Percentiles rank a stretch among this genome's conserved stretches.
phyloP scores from a whole-genome alignment of 2,797 vertebrate species.

The Clarias platycephalus region DNA sequence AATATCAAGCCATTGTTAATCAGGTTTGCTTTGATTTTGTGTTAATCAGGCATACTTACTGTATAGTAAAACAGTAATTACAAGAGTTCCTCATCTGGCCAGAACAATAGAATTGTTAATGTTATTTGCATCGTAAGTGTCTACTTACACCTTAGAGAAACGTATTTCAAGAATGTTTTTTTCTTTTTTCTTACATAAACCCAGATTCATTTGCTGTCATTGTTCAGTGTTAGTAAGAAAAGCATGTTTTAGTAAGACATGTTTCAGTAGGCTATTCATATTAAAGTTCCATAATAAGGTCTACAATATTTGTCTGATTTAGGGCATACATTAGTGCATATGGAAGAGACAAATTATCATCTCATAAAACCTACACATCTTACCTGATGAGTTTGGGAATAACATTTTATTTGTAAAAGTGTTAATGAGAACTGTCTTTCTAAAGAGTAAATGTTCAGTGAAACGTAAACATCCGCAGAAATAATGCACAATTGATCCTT shows the following conservation, averaged over 20 bases:
- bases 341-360: not conserved
- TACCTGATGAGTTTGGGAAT: not conserved
- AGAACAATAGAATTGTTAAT: conserved; percentile 55
- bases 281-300: not conserved
- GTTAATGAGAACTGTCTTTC: not conserved
- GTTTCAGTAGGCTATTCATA: not conserved
- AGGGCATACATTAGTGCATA: not conserved
- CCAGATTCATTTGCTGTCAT: conserved; percentile 19
- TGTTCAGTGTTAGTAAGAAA: not conserved
- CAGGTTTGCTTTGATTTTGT: conserved; percentile 51
- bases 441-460: not conserved
- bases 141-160: conserved; percentile 32
- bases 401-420: not conserved
- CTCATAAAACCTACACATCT: not conserved
- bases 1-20: conserved; percentile 44
- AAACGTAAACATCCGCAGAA: not conserved
- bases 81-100: conserved; percentile 16
- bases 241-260: not conserved
- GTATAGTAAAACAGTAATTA: conserved; percentile 52
- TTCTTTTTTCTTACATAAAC: not conserved
- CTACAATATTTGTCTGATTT: not conserved
- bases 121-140: conserved; percentile 53
- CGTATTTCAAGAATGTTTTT: conserved; percentile 11
- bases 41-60: conserved; percentile 50
- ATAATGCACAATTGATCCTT: not conserved